phyloP scores from a whole-genome alignment of 2,888 invertebrate genomes.

The Hypomecis atomaria region DNA sequence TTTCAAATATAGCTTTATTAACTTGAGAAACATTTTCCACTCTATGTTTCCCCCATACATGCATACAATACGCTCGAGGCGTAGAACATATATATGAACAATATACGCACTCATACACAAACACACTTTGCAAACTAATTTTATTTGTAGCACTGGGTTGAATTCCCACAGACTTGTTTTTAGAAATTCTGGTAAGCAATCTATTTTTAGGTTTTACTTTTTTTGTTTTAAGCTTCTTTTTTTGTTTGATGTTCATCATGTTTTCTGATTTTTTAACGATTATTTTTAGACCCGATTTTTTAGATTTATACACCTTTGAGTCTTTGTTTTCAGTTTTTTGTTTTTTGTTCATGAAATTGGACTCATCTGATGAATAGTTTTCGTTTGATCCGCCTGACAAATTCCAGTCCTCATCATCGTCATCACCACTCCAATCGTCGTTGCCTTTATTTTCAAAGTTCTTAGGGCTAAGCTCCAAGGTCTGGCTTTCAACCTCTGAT shows the following conservation, averaged over 20 bases:
- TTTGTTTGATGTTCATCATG: not conserved
- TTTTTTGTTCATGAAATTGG: not conserved
- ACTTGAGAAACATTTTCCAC: conserved; percentile 35
- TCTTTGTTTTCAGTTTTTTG: not conserved
- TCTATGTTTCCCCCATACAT: conserved; percentile 52
- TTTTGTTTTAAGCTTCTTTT: not conserved
- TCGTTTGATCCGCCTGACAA: not conserved
- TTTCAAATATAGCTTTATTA: conserved; percentile 49
- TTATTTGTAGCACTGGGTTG: not conserved
- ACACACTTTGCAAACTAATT: not conserved
- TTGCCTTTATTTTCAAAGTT: conserved; percentile 8
- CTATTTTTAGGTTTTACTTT: not conserved
- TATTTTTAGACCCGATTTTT: not conserved
- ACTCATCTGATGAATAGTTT: not conserved
- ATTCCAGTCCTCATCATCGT: not conserved
- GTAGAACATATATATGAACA: conserved; percentile 52
- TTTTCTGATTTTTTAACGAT: not conserved
- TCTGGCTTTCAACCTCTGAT: not conserved
- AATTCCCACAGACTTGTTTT: not conserved
- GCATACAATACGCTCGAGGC: conserved; percentile 41
- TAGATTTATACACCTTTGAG: not conserved
- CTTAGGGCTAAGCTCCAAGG: not conserved
- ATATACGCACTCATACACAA: conserved; percentile 47
- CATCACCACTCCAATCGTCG: not conserved
- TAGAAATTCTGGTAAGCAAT: not conserved